phyloP scores from a whole-genome alignment of 2,888 invertebrate genomes.

The Herminia tarsipennalis region DNA sequence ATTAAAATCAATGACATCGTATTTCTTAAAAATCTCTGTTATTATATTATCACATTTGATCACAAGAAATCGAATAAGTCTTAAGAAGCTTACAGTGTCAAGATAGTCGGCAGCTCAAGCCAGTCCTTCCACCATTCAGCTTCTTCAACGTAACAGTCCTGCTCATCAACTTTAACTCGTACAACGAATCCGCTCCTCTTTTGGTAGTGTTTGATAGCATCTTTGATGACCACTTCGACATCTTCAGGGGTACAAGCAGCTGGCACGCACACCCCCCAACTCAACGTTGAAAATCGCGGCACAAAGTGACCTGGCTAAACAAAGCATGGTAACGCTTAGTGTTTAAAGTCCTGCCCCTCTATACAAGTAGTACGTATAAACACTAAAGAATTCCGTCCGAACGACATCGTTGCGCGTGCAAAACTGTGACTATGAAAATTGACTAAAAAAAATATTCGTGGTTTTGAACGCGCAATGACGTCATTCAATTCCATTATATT shows the following conservation, averaged over 20 bases:
- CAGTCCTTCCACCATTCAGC: slow-evolving; percentile 70
- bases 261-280: slow-evolving; percentile 90
- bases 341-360: slow-evolving; percentile 24
- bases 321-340: slow-evolving; percentile 62
- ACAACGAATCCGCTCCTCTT: slow-evolving; percentile 86
- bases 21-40: too few species aligned
- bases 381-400: too few species aligned
- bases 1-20: too few species aligned
- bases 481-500: too few species aligned
- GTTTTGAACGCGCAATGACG: too few species aligned
- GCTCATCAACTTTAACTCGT: slow-evolving; percentile 86
- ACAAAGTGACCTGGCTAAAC: slow-evolving; percentile 90
- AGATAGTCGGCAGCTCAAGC: slow-evolving; percentile 68
- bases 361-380: too few species aligned
- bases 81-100: slow-evolving; percentile 70
- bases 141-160: slow-evolving; percentile 86
- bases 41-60: too few species aligned
- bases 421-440: too few species aligned
- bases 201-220: slow-evolving; percentile 85
- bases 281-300: slow-evolving; percentile 89
- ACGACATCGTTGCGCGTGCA: too few species aligned
- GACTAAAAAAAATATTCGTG: too few species aligned
- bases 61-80: too few species aligned
- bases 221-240: slow-evolving; percentile 84
- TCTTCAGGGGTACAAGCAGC: slow-evolving; percentile 86